These are phyloP conservation scores for Thunnus maccoyii DNA, from an alignment of 2,113 vertebrate species.

Conservation along the genomic window DNA sequence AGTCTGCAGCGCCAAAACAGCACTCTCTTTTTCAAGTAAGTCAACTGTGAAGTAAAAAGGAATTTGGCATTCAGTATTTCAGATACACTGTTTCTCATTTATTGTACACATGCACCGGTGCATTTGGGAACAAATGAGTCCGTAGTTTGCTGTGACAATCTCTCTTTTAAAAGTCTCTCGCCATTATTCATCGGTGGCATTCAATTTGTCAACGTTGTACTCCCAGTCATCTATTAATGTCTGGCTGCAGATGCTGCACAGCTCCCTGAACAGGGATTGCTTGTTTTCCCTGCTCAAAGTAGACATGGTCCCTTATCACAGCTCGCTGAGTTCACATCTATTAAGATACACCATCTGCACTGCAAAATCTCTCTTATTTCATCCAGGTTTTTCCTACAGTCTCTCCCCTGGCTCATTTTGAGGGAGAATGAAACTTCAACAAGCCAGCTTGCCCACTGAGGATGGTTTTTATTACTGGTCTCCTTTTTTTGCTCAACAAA, in stretches of 20 bases:
- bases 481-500: not conserved
- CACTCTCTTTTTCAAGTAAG: not conserved
- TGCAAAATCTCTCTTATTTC: slow-evolving; percentile 31
- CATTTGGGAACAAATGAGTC: slow-evolving; percentile 56
- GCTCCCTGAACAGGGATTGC: slow-evolving; percentile 47
- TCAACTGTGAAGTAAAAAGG: not conserved
- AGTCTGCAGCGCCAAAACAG: not conserved
- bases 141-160: slow-evolving; percentile 43
- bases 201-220: slow-evolving; percentile 75
- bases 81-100: slow-evolving; percentile 25
- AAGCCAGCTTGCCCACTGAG: not conserved
- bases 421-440: slow-evolving; percentile 3
- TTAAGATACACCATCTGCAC: slow-evolving; percentile 59
- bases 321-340: slow-evolving; percentile 53
- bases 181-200: slow-evolving; percentile 80
- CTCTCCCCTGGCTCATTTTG: slow-evolving; percentile 9
- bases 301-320: slow-evolving; percentile 53
- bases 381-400: slow-evolving; percentile 17
- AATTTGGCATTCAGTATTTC: slow-evolving; percentile 28
- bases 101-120: slow-evolving; percentile 46
- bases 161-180: slow-evolving; percentile 43
- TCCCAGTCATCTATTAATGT: slow-evolving; percentile 67
- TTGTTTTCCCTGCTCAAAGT: slow-evolving; percentile 57
- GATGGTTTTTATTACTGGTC: slow-evolving; percentile 27
- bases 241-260: slow-evolving; percentile 67